Evolutionary conservation across 2,113 vertebrate genomes (phyloP).

Genomic region (Poeciliopsis turrubarensis): DNA sequence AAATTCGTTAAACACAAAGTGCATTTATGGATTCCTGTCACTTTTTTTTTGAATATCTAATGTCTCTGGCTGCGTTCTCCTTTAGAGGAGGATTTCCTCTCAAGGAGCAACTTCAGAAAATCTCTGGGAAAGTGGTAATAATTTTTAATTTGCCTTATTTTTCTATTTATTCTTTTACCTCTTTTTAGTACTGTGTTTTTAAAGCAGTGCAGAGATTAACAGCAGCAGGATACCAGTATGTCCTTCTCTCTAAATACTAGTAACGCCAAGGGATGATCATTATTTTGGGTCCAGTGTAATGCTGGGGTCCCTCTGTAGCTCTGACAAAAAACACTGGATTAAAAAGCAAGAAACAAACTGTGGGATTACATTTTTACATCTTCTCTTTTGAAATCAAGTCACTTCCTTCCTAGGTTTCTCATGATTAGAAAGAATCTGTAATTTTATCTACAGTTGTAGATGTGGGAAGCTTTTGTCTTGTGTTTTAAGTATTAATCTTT

Average conservation of each 20-base stretch:
- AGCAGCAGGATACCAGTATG: background rate
- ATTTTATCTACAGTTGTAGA: background rate
- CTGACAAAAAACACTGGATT: conserved; percentile 15
- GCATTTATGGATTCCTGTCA: conserved; percentile 7
- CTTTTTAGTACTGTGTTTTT: background rate
- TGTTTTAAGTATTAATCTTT: background rate
- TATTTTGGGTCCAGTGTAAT: background rate
- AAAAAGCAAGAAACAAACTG: background rate
- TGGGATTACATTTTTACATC: background rate
- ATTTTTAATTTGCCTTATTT: conserved; percentile 12
- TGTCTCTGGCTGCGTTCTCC: background rate
- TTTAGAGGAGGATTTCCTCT: conserved; percentile 3
- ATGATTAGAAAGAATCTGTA: background rate
- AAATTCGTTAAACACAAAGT: background rate
- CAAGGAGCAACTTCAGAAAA: background rate
- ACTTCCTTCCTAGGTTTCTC: background rate
- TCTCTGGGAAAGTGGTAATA: conserved; percentile 4
- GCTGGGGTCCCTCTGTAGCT: too few species aligned
- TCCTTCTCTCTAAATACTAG: background rate
- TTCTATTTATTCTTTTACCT: conserved; percentile 44
- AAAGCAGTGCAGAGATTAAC: conserved; percentile 6
- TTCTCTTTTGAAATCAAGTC: conserved; percentile 21
- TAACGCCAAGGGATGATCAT: background rate
- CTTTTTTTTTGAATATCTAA: background rate
- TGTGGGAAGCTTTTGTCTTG: conserved; percentile 5